A percentile compares a stretch with the other conserved stretches of the same genome.
Conservation (phyloP, 2,797 vertebrate genomes). For the Bovichtus variegatus region DNA sequence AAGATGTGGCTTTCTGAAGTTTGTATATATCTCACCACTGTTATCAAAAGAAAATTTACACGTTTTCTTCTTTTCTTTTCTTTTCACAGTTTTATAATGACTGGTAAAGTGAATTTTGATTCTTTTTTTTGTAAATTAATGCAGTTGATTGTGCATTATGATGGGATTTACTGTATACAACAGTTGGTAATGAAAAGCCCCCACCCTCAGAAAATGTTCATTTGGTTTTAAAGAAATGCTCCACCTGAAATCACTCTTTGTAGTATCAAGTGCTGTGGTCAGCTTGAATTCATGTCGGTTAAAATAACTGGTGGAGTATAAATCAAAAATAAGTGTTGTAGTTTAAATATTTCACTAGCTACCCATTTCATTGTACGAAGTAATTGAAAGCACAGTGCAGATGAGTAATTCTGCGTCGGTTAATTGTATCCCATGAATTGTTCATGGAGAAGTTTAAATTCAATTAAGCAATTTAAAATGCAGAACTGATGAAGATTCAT, state of each 20-base stretch:
- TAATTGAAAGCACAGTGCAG: constrained; percentile 74
- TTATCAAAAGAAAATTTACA: constrained; percentile 23
- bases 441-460: constrained; percentile 35
- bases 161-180: constrained; percentile 56
- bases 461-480: constrained; percentile 36
- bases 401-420: constrained; percentile 46
- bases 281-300: constrained; percentile 21
- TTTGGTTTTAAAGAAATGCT: constrained; percentile 24
- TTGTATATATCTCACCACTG: constrained; percentile 59
- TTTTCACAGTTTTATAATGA: constrained; percentile 36
- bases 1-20: constrained; percentile 46
- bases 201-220: neutral
- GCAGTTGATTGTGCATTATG: constrained; percentile 51
- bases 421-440: constrained; percentile 18
- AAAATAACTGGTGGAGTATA: constrained; percentile 13
- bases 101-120: constrained; percentile 40
- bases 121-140: constrained; percentile 21
- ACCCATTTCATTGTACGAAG: constrained; percentile 28
- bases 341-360: constrained; percentile 21
- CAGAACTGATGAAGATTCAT: constrained; percentile 31
- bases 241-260: constrained; percentile 16
- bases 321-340: constrained; percentile 20
- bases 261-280: constrained; percentile 15
- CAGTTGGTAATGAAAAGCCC: constrained; percentile 30
- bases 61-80: too few relatives aligned